These are phyloP conservation scores for Leptodactylus fallax DNA, from an alignment of 2,797 vertebrate species.

Conservation along the genomic window DNA sequence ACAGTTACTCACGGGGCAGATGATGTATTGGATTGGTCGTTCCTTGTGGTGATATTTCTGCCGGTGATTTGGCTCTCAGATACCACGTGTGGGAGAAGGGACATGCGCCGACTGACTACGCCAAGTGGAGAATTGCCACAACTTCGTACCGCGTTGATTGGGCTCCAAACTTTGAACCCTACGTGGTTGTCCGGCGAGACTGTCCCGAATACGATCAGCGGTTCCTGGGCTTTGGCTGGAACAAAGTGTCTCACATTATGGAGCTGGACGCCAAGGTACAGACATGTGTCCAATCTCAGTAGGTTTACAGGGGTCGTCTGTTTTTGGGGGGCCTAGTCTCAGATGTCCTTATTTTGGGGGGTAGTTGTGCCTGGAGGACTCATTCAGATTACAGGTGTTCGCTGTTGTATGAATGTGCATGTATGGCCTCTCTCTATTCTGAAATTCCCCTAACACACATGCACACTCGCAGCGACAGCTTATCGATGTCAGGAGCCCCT, in stretches of 20 bases:
- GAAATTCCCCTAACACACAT: too few relatives aligned
- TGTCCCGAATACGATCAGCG: constrained; percentile 93
- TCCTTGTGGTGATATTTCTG: neutral
- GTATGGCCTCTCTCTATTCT: too few relatives aligned
- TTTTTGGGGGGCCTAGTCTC: too few relatives aligned
- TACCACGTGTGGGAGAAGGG: constrained; percentile 95
- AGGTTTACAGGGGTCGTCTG: too few relatives aligned
- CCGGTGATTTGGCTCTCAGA: constrained; percentile 69
- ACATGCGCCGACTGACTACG: constrained; percentile 90
- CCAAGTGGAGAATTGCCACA: constrained; percentile 91
- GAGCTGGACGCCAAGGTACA: constrained; percentile 94
- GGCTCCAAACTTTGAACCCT: constrained; percentile 94
- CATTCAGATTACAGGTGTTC: neutral
- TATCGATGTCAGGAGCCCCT: too few relatives aligned
- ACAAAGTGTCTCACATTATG: constrained; percentile 95
- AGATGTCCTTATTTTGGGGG: too few relatives aligned
- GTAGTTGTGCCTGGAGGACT: too few relatives aligned
- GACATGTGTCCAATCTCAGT: neutral
- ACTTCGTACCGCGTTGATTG: constrained; percentile 89
- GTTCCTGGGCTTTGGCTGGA: constrained; percentile 97
- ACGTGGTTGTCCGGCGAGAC: constrained; percentile 90
- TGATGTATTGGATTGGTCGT: neutral
- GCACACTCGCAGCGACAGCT: too few relatives aligned
- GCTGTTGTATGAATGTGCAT: too few relatives aligned
- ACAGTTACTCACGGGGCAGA: too few relatives aligned